These are phyloP conservation scores for Ceyx melanurus DNA, from an alignment of 2,113 vertebrate species.

Conservation along the genomic window DNA sequence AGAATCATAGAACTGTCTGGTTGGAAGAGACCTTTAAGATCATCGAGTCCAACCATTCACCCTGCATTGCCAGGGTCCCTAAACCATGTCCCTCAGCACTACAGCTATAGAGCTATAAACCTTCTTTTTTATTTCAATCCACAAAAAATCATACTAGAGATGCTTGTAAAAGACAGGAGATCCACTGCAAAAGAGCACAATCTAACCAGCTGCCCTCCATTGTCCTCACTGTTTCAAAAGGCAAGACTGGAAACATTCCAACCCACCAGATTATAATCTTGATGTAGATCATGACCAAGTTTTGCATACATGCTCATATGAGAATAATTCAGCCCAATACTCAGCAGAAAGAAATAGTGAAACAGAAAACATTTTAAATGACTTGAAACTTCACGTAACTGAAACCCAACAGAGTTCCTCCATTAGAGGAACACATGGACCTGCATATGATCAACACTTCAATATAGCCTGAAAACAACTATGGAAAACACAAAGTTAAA, in stretches of 20 bases:
- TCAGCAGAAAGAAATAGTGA: not conserved
- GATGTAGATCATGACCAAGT: not conserved
- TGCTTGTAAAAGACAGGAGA: not conserved
- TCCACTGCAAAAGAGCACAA: not conserved
- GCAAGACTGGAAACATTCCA: not conserved
- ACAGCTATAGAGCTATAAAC: too few relatives aligned
- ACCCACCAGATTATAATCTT: not conserved
- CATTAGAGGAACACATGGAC: fast-evolving
- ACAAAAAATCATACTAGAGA: not conserved
- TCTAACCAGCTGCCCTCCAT: not conserved
- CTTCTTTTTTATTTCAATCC: not conserved
- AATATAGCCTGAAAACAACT: not conserved
- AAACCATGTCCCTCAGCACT: too few relatives aligned
- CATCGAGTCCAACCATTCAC: too few relatives aligned
- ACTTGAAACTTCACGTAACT: not conserved
- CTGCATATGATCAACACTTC: not conserved
- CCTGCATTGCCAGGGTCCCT: too few relatives aligned
- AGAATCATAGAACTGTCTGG: too few relatives aligned
- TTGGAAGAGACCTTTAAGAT: too few relatives aligned
- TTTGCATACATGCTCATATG: not conserved
- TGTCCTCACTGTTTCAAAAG: not conserved
- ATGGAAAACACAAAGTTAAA: not conserved
- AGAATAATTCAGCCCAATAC: not conserved
- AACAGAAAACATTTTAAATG: not conserved
- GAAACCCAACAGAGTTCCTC: not conserved